These are phyloP conservation scores for Hippoglossus hippoglossus DNA, from an alignment of 2,797 vertebrate species.

Conservation along the genomic window DNA sequence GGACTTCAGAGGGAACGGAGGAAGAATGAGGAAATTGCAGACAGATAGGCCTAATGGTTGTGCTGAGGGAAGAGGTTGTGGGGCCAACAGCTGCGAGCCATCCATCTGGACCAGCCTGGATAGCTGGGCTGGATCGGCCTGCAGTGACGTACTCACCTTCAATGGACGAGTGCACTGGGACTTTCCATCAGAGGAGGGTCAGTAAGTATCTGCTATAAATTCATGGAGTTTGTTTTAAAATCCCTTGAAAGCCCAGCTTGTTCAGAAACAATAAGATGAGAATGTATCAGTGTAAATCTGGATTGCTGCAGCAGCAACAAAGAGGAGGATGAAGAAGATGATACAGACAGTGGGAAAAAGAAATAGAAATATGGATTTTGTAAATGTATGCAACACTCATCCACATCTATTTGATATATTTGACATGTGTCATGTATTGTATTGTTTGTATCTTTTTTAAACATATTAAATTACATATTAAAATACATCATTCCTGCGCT, in stretches of 20 bases:
- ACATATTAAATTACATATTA: neutral
- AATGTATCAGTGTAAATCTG: conserved; percentile 12
- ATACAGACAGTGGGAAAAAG: neutral
- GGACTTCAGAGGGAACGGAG: conserved; percentile 70
- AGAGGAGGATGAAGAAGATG: neutral
- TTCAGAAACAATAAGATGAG: conserved; percentile 32
- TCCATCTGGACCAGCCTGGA: conserved; percentile 70
- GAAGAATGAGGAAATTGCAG: conserved; percentile 80
- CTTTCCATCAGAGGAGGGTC: conserved; percentile 56
- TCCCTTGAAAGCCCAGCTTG: conserved; percentile 32
- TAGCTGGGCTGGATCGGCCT: conserved; percentile 34
- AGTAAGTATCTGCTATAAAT: conserved; percentile 50
- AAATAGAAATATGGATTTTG: neutral
- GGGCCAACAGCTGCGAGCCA: conserved; percentile 80
- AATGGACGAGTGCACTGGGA: conserved; percentile 46
- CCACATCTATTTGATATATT: neutral
- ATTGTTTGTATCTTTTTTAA: too few relatives aligned
- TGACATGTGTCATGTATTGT: neutral
- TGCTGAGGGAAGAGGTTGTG: conserved; percentile 75
- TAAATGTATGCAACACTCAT: neutral
- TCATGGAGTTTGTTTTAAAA: conserved; percentile 58
- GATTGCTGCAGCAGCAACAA: conserved; percentile 11
- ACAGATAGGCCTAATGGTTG: conserved; percentile 77
- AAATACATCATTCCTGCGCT: neutral
- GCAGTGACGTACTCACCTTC: conserved; percentile 48